A percentile compares a stretch with the other conserved stretches of the same genome.
phyloP scores from a whole-genome alignment of 2,888 invertebrate genomes.

The Cataglyphis rosenhaueri region DNA sequence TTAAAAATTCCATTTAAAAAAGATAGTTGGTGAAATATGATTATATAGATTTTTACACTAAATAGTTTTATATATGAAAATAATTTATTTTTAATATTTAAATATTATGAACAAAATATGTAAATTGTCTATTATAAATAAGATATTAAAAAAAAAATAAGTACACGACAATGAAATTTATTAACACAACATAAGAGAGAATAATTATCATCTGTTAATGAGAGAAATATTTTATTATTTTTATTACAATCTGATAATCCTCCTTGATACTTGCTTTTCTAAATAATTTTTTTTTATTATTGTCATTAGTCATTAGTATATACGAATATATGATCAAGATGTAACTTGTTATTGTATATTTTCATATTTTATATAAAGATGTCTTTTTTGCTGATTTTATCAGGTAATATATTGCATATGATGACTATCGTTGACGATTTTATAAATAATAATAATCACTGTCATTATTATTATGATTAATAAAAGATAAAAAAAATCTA shows the following conservation, averaged over 20 bases:
- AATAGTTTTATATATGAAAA: conserved; percentile 5
- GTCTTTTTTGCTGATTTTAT: conserved; percentile 72
- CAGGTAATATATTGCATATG: conserved; percentile 62
- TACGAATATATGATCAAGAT: conserved; percentile 55
- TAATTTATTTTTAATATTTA: not conserved
- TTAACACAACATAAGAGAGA: not conserved
- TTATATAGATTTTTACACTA: not conserved
- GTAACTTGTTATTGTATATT: conserved; percentile 74
- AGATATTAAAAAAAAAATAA: conserved; percentile 7
- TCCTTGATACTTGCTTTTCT: not conserved
- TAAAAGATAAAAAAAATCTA: not conserved
- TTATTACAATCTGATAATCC: not conserved
- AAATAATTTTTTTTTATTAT: not conserved
- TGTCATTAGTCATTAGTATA: conserved; percentile 36
- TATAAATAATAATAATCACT: conserved; percentile 31
- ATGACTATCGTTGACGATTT: conserved; percentile 61
- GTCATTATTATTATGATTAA: conserved; percentile 58
- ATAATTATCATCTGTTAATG: not conserved
- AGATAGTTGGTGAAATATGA: not conserved
- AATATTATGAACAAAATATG: conserved; percentile 4
- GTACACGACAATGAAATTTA: not conserved
- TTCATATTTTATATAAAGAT: conserved; percentile 76
- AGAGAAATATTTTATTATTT: conserved; percentile 29
- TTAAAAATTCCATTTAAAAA: not conserved
- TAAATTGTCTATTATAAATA: conserved; percentile 2